Percentiles rank a stretch among this genome's conserved stretches.
Conservation (phyloP, 2,888 invertebrate species). For the Trissolcus brochymenae region DNA sequence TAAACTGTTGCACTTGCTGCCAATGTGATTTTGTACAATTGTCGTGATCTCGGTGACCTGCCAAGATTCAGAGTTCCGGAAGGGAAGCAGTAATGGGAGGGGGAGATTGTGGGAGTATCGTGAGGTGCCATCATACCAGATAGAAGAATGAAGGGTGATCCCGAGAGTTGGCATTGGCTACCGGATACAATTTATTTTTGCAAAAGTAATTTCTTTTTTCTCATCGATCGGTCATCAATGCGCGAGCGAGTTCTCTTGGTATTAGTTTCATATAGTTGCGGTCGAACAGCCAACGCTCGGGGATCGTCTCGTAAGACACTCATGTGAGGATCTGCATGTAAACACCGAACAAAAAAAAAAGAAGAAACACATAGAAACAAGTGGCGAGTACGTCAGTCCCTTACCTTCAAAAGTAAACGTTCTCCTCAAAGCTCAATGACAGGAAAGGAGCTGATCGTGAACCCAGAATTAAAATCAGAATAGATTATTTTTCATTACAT, state of each 20-base stretch:
- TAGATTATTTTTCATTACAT: slow-evolving; percentile 76
- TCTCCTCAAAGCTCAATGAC: slow-evolving; percentile 77
- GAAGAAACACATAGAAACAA: slow-evolving; percentile 75
- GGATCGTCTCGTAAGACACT: slow-evolving; percentile 70
- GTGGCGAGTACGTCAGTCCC: slow-evolving; percentile 76
- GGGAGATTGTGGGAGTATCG: slow-evolving; percentile 68
- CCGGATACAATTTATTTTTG: not conserved
- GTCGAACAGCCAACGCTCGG: slow-evolving; percentile 68
- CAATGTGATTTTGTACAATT: slow-evolving; percentile 1
- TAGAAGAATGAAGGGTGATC: slow-evolving; percentile 73
- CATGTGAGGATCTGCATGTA: slow-evolving; percentile 74
- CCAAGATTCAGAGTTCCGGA: slow-evolving; percentile 34
- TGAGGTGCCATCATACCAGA: slow-evolving; percentile 77
- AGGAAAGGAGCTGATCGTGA: slow-evolving; percentile 77
- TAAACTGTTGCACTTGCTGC: slow-evolving; percentile 3
- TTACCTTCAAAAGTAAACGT: slow-evolving; percentile 78
- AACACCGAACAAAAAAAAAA: slow-evolving; percentile 72
- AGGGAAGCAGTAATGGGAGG: slow-evolving; percentile 36
- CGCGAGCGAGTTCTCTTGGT: not conserved
- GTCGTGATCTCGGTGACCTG: slow-evolving; percentile 28
- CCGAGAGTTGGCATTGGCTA: slow-evolving; percentile 71
- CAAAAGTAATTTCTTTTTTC: not conserved
- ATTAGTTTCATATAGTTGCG: not conserved
- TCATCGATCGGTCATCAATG: not conserved
- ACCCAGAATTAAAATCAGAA: slow-evolving; percentile 77